Evolutionary conservation across 2,113 vertebrate species (phyloP).

Genomic region (Varanus salvator): DNA sequence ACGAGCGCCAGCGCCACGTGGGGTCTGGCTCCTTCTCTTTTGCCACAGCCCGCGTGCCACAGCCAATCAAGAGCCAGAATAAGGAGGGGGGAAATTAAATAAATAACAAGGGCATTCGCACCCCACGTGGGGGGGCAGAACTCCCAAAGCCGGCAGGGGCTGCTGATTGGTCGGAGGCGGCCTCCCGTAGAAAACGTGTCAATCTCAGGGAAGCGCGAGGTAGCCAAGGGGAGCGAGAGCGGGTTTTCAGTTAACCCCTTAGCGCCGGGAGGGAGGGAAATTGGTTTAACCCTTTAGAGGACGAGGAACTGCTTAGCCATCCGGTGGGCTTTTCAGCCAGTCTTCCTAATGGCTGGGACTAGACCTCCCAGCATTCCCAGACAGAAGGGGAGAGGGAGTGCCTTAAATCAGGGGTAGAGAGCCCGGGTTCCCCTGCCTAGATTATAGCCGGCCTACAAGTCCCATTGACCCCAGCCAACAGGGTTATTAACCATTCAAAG

Average conservation of each 20-base stretch:
- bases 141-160: fast-evolving
- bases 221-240: neutral
- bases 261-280: neutral
- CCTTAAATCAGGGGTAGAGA: too few species aligned
- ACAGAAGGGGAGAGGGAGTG: too few species aligned
- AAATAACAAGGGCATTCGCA: neutral
- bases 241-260: neutral
- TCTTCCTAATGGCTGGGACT: too few species aligned
- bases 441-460: too few species aligned
- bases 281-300: neutral
- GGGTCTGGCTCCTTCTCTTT: conserved; percentile 66
- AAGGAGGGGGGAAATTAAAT: neutral
- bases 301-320: neutral
- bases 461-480: too few species aligned
- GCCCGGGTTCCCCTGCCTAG: too few species aligned
- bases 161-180: conserved; percentile 20
- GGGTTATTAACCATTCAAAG: neutral
- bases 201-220: conserved; percentile 44
- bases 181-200: conserved; percentile 41
- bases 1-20: conserved; percentile 73
- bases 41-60: conserved; percentile 35
- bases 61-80: conserved; percentile 51
- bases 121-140: conserved; percentile 47
- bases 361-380: too few species aligned
- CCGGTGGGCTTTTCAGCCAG: too few species aligned